These are phyloP conservation scores for Heteromormyrus szaboi DNA, from an alignment of 2,797 vertebrate species.

Conservation along the genomic window DNA sequence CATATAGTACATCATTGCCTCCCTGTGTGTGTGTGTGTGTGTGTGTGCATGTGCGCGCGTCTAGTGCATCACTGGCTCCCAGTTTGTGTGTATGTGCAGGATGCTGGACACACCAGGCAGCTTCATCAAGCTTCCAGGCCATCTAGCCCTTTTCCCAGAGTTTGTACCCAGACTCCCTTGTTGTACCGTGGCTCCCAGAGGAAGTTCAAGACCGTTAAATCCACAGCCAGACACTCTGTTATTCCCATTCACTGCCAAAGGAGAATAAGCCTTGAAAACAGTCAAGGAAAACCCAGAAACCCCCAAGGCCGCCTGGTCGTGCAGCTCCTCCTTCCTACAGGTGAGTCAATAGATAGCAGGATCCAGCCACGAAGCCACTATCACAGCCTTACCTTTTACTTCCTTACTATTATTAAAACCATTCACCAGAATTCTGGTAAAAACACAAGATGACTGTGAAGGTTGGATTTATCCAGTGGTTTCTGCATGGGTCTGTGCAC, in stretches of 20 bases:
- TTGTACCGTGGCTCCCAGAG: constrained; percentile 62
- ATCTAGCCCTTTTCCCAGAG: constrained; percentile 48
- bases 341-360: neutral
- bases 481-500: neutral
- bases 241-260: constrained; percentile 55
- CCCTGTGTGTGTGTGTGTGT: neutral
- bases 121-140: constrained; percentile 74
- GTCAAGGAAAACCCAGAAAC: neutral
- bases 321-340: neutral
- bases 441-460: neutral
- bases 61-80: neutral
- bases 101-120: constrained; percentile 61
- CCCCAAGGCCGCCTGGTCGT: neutral
- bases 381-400: neutral
- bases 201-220: constrained; percentile 65
- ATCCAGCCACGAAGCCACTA: neutral
- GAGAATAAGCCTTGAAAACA: constrained; percentile 64
- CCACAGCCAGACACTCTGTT: constrained; percentile 64
- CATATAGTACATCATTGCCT: neutral
- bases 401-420: neutral
- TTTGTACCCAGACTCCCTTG: constrained; percentile 63
- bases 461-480: neutral
- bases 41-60: neutral
- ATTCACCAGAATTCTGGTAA: neutral
- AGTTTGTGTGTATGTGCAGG: constrained; percentile 41